phyloP scores from a whole-genome alignment of 2,888 invertebrate species.

The Oegoconia quadripuncta region DNA sequence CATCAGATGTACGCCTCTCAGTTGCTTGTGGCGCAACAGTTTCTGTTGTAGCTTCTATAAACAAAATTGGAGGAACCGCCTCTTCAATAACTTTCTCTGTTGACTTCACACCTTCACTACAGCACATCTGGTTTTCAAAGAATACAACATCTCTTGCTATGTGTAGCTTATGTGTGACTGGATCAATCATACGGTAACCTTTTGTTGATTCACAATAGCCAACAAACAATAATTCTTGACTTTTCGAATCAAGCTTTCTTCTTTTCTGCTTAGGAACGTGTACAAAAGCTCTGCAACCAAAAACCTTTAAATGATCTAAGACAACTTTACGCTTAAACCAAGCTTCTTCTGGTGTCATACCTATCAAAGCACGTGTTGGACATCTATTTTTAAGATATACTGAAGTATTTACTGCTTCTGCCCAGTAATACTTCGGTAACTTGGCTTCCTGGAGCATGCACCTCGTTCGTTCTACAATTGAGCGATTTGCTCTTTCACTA shows the following conservation, averaged over 20 bases:
- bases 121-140: conserved; percentile 5
- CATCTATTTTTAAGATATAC: conserved; percentile 17
- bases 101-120: neutral
- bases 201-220: conserved; percentile 12
- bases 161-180: neutral
- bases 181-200: conserved; percentile 12
- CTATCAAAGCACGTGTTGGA: conserved; percentile 8
- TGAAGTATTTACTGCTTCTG: conserved; percentile 16
- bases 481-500: conserved; percentile 26
- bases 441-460: conserved; percentile 8
- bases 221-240: conserved; percentile 2
- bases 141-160: conserved; percentile 10
- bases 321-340: conserved; percentile 8
- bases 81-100: neutral
- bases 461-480: conserved; percentile 14
- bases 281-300: conserved; percentile 13
- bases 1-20: neutral
- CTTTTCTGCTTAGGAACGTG: conserved; percentile 1
- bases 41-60: too few species aligned
- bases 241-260: conserved; percentile 10
- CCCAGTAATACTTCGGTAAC: conserved; percentile 4
- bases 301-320: conserved; percentile 7
- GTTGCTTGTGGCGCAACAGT: neutral
- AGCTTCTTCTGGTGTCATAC: conserved; percentile 8
- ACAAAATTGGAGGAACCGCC: neutral